Conservation (phyloP, 2,888 invertebrate species). For the Tortrix viridana region DNA sequence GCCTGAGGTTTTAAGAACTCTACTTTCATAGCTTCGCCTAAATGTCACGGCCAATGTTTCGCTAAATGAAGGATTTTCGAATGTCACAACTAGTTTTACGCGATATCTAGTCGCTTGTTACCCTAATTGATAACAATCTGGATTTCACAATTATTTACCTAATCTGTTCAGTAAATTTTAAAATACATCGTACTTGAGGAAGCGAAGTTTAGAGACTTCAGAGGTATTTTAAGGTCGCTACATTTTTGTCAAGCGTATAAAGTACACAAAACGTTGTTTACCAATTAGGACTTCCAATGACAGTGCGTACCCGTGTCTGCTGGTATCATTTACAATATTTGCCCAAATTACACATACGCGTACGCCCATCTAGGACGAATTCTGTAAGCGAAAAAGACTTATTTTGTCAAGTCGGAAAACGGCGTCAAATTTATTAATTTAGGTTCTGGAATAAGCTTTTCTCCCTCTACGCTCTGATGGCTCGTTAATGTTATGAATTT, state of each 20-base stretch:
- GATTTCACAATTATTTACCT: conserved; percentile 1
- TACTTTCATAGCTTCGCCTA: conserved; percentile 41
- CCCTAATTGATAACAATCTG: conserved; percentile 21
- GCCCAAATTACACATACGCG: conserved; percentile 5
- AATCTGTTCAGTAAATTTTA: conserved; percentile 12
- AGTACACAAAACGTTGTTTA: conserved; percentile 5
- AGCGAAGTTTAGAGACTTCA: not conserved
- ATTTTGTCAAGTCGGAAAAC: conserved; percentile 3
- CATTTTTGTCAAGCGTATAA: not conserved
- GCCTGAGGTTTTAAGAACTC: conserved; percentile 41
- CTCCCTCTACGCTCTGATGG: not conserved
- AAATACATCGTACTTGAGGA: not conserved
- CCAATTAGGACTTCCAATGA: conserved; percentile 11
- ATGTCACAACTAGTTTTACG: conserved; percentile 39
- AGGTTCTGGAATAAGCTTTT: conserved; percentile 2
- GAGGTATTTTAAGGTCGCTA: not conserved
- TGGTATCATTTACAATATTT: conserved; percentile 6
- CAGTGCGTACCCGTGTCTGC: not conserved
- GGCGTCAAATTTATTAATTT: conserved; percentile 3
- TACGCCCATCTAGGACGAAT: conserved; percentile 2
- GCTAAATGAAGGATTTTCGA: conserved; percentile 46
- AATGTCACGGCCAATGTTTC: conserved; percentile 55
- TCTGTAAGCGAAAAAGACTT: conserved; percentile 1
- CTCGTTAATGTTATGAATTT: not conserved
- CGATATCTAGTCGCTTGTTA: conserved; percentile 13